Base-by-base conservation (phyloP, 2,888 invertebrate genomes). In the Lasioglossum morio region DNA sequence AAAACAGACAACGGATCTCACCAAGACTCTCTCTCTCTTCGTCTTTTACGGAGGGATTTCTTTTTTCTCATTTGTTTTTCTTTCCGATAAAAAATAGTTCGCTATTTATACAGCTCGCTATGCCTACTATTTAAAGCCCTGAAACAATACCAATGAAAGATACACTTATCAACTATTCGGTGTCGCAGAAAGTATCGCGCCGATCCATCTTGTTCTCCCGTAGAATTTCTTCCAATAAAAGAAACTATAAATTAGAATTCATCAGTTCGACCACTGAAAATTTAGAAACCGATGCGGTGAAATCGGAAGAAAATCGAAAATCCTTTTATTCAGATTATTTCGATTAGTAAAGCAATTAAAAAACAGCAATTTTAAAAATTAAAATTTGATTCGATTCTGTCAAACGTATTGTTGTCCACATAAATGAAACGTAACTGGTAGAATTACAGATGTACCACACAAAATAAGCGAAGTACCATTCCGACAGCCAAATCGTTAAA, bases 91-190 rank as follows among this genome's bases (percentile, higher is more conserved):
- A 87, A 86, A 87, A 86, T 84, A 85, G 53, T 82, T 79, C 27
- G 48, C 77, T 80, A 82, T 85, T 76, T 85, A 77, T 82, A 87
- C 77, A 78, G 74, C 69, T 82, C 72, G 72, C 79, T 86, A 86
- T 23, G 66, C 43, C 60, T 81, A 86, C 46, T 73, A 46, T 74
- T 86, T 87, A 83, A 87, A 87, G 84, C 87, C 84, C 77, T 86
- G 77, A 87, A 87, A 86, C 77, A 77, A 84, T 86, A 81, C 72
- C 84, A 77, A 78, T 78, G 79, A 78, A 66, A 16, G 19, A 34
- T 66, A 34, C 34, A 23, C 66, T 66, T 66, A 66, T 66, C 66
- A 30, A 66, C 66, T 66, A 66, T 66, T 66, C 66, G 34, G 66
- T 63, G 63, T 30, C 63, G 30, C 66, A 66, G 66, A 66, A 30